Conservation (phyloP, 2,888 invertebrate species). For the Diaprepes abbreviatus region DNA sequence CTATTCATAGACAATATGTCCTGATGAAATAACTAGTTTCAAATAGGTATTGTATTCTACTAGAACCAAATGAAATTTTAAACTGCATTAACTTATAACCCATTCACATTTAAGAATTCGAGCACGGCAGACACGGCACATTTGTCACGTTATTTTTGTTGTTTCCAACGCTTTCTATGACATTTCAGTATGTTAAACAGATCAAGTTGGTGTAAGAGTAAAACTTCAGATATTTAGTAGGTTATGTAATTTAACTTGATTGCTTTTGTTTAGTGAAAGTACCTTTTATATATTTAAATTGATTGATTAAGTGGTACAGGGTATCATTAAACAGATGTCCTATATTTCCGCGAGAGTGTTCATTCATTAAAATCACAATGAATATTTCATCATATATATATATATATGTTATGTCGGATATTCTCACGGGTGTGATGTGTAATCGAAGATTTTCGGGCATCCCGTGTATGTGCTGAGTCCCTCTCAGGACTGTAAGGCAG, state of each 20-base stretch:
- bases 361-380: too few species aligned
- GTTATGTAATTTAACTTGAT: slow-evolving; percentile 26
- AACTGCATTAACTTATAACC: slow-evolving; percentile 8
- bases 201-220: slow-evolving; percentile 27
- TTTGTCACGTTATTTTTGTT: slow-evolving; percentile 38
- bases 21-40: too few species aligned
- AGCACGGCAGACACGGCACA: slow-evolving; percentile 19
- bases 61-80: slow-evolving; percentile 6
- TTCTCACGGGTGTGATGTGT: too few species aligned
- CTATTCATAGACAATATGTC: too few species aligned
- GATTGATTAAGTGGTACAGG: not conserved
- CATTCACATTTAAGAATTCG: slow-evolving; percentile 10
- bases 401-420: too few species aligned
- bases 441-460: too few species aligned
- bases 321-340: too few species aligned
- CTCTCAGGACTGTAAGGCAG: too few species aligned
- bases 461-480: too few species aligned
- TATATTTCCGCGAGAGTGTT: too few species aligned
- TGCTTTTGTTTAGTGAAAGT: slow-evolving; percentile 38
- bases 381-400: too few species aligned
- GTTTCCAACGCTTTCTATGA: slow-evolving; percentile 35
- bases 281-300: not conserved
- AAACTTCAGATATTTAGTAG: slow-evolving; percentile 18
- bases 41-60: not conserved
- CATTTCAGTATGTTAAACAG: slow-evolving; percentile 40